These are phyloP conservation scores for Sebastolobus altivelis DNA, from an alignment of 2,797 vertebrate genomes.

Conservation along the genomic window DNA sequence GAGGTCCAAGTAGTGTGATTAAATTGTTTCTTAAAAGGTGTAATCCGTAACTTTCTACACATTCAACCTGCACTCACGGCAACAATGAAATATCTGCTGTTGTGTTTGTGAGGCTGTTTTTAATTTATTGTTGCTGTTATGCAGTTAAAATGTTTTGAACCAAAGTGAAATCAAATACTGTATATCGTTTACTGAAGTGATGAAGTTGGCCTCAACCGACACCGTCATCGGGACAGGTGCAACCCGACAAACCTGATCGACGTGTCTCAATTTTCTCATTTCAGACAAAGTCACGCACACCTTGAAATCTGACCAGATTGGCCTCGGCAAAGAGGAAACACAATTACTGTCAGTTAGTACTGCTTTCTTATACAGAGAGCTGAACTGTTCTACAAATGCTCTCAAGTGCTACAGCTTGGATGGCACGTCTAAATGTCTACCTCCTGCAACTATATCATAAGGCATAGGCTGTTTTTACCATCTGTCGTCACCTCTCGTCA, in stretches of 20 bases:
- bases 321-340: slow-evolving; percentile 19
- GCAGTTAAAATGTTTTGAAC: slow-evolving; percentile 7
- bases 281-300: slow-evolving; percentile 18
- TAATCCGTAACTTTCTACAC: background rate
- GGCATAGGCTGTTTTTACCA: slow-evolving; percentile 31
- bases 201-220: background rate
- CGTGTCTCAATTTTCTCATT: slow-evolving; percentile 34
- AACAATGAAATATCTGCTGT: background rate
- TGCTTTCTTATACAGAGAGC: slow-evolving; percentile 7
- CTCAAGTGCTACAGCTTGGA: background rate
- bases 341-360: background rate
- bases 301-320: slow-evolving; percentile 37
- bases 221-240: background rate
- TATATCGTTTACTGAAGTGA: slow-evolving; percentile 3
- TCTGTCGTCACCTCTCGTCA: slow-evolving; percentile 28
- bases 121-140: slow-evolving; percentile 1
- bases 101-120: slow-evolving; percentile 17
- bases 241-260: slow-evolving; percentile 15
- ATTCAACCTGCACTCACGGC: background rate
- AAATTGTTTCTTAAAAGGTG: background rate
- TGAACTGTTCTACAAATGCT: background rate
- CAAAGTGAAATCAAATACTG: slow-evolving; percentile 19
- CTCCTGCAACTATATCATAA: slow-evolving; percentile 32
- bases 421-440: background rate
- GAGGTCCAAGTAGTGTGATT: background rate